Evolutionary conservation across 2,113 vertebrate species (phyloP).

Genomic region (Leptodactylus fuscus): DNA sequence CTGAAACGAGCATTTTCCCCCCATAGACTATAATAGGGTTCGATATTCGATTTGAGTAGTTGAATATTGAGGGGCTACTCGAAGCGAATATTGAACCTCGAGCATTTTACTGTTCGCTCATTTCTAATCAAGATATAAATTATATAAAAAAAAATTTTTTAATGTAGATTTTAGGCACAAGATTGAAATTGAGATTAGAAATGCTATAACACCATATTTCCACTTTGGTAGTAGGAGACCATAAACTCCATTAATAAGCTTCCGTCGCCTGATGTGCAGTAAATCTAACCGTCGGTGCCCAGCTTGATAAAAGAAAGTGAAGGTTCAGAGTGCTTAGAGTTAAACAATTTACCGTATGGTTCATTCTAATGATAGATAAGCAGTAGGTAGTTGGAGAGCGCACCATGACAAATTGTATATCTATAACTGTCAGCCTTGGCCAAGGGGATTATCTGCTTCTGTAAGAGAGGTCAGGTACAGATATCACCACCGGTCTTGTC

Average conservation of each 20-base stretch:
- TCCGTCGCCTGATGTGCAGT: background rate
- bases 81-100: too few relatives aligned
- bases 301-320: conserved; percentile 7
- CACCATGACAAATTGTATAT: conserved; percentile 36
- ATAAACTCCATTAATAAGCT: background rate
- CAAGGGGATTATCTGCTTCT: conserved; percentile 43
- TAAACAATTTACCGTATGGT: conserved; percentile 28
- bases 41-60: too few relatives aligned
- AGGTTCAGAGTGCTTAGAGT: conserved; percentile 16
- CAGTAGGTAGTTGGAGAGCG: conserved; percentile 32
- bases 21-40: too few relatives aligned
- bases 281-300: background rate
- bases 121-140: too few relatives aligned
- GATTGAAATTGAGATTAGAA: background rate
- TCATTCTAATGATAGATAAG: conserved; percentile 42
- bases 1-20: too few relatives aligned
- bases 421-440: conserved; percentile 34
- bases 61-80: too few relatives aligned
- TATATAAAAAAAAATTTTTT: too few relatives aligned
- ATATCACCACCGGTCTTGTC: conserved; percentile 10
- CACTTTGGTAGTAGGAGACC: background rate
- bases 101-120: too few relatives aligned
- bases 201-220: background rate
- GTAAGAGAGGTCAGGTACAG: conserved; percentile 27
- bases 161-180: background rate